Base-by-base conservation (phyloP, 2,888 invertebrate species). In the Blastobasis adustella region DNA sequence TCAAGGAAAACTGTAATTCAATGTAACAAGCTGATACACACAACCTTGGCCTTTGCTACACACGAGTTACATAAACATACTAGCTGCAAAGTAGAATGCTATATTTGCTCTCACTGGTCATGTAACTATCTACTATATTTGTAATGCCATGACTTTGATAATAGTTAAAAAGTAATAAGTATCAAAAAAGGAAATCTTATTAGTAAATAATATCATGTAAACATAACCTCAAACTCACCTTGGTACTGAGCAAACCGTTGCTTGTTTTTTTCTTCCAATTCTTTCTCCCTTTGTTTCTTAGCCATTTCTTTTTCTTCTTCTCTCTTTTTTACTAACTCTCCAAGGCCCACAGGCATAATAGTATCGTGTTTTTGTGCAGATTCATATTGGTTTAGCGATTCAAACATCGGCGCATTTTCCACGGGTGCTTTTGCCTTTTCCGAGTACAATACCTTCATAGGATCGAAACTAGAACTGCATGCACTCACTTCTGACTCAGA, bases 381-480 rank as follows among this genome's bases (percentile, higher is more conserved):
- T 59, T 86, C 85, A 51, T 90, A 95, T 63, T 91, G 92, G 1
- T 89, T 83, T 50, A 95, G 57, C 73, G 94, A 95, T 71, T 95
- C 94, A 64, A 91, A 93, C 51, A 86, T 59, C 37, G 91, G 90
- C 0, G 94, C 93, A 54, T 87, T 81, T 10, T 89, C 70, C 4
- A 88, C 79, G 0, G 93, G 92, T 10, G 92, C 63, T 52, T 79
- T 79, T 0, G 90, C 65, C 61, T 90, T 90, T 0, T 84, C 59
- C 0, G 92, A 90, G 61, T 92, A 92, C 9, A 96, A 77, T 0
- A 92, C 94, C 69, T 92, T 92, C 3, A 94, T 43, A 0, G 95
- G 92, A 79, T 95, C 90, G 62, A 94, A 96, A 48, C 81, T 80
- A 36, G 80, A 76, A 64, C 86, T 82, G 58, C 77, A 76, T 0